Evolutionary conservation across 2,797 vertebrate genomes (phyloP).

Genomic region (Microhierax caerulescens): DNA sequence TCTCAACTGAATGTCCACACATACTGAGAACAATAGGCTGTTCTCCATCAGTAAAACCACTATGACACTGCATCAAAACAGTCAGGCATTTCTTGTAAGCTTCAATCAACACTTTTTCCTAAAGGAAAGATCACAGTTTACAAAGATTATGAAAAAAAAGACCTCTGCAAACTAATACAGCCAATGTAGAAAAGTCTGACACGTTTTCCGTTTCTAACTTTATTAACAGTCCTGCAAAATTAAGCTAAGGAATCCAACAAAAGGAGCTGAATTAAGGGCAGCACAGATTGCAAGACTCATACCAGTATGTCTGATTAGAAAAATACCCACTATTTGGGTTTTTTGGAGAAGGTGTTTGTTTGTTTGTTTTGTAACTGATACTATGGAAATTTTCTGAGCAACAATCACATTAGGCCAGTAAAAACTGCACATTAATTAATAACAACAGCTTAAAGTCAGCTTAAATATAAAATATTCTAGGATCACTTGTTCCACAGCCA

Average conservation of each 20-base stretch:
- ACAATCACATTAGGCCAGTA: neutral
- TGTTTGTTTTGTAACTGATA: neutral
- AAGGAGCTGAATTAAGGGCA: neutral
- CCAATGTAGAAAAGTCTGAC: accelerated
- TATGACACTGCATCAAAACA: slow-evolving; percentile 87
- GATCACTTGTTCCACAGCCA: neutral
- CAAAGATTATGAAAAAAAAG: neutral
- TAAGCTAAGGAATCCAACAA: neutral
- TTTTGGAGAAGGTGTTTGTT: neutral
- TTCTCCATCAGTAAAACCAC: slow-evolving; percentile 90
- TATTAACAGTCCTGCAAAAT: neutral
- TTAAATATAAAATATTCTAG: neutral
- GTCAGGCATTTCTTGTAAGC: slow-evolving; percentile 91
- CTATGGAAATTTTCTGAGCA: neutral
- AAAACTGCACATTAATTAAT: neutral
- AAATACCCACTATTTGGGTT: neutral
- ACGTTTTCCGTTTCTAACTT: neutral
- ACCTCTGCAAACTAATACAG: neutral
- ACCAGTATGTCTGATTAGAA: neutral
- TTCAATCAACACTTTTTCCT: slow-evolving; percentile 92
- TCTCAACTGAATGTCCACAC: slow-evolving; percentile 92
- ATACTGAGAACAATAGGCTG: slow-evolving; percentile 91
- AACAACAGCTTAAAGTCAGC: neutral
- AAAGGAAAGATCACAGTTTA: slow-evolving; percentile 21
- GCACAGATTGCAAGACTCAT: neutral